Conservation (phyloP, 1,140 invertebrate species). For the Drosophila pectinifera region DNA sequence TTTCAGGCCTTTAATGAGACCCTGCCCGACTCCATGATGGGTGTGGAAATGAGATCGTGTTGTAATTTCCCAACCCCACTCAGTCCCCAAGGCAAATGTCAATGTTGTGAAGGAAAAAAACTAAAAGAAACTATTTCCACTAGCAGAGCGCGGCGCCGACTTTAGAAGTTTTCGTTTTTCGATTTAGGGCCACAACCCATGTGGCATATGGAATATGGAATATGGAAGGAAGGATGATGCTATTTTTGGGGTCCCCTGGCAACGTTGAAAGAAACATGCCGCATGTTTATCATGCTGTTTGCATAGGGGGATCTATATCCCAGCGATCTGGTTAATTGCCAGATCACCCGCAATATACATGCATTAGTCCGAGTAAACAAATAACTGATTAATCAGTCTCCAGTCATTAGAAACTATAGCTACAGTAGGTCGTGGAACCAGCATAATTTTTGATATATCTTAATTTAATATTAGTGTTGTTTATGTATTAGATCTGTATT, state of each 20-base stretch:
- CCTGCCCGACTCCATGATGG: constrained; percentile 33
- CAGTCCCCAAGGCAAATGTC: constrained; percentile 74
- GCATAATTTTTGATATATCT: neutral
- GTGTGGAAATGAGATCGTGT: constrained; percentile 57
- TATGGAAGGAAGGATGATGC: constrained; percentile 42
- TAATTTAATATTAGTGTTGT: neutral
- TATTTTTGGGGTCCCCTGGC: constrained; percentile 18
- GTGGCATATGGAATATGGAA: constrained; percentile 25
- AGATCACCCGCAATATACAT: neutral
- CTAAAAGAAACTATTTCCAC: constrained; percentile 15
- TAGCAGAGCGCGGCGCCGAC: constrained; percentile 9
- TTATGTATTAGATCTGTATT: neutral
- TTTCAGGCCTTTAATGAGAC: constrained; percentile 76
- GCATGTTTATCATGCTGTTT: constrained; percentile 24
- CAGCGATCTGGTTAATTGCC: constrained; percentile 24
- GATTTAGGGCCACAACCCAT: constrained; percentile 11
- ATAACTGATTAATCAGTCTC: constrained; percentile 11
- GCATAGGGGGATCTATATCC: constrained; percentile 8
- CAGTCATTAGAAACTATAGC: neutral
- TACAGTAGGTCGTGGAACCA: neutral
- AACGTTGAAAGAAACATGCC: constrained; percentile 46
- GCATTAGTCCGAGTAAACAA: constrained; percentile 12
- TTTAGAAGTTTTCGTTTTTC: constrained; percentile 39
- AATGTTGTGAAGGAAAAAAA: constrained; percentile 34
- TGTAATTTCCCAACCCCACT: constrained; percentile 55